phyloP scores from a whole-genome alignment of 2,113 vertebrate species.

The Semicossyphus pulcher region DNA sequence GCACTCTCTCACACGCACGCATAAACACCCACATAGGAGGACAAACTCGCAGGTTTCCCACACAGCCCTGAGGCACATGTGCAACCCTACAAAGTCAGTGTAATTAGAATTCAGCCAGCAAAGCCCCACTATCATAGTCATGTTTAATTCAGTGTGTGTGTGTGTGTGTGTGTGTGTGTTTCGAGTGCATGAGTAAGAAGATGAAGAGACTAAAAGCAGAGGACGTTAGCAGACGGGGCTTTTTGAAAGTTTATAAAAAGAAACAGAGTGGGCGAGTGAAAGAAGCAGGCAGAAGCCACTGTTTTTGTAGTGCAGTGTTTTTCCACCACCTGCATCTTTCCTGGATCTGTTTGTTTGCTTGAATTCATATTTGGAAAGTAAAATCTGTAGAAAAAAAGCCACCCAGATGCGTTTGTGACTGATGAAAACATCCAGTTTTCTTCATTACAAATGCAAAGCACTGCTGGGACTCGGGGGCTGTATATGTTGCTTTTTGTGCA shows the following conservation, averaged over 20 bases:
- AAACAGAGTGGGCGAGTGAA: constrained; percentile 21
- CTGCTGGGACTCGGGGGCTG: background rate
- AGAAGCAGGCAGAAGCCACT: constrained; percentile 25
- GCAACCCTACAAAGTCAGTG: constrained; percentile 64
- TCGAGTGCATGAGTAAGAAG: constrained; percentile 39
- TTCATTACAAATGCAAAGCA: constrained; percentile 16
- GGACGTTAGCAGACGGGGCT: constrained; percentile 13
- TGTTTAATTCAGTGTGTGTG: constrained; percentile 83
- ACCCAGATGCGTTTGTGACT: background rate
- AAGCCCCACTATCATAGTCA: constrained; percentile 77
- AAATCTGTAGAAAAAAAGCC: background rate
- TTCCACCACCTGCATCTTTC: background rate
- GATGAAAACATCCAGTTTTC: background rate
- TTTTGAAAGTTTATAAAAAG: constrained; percentile 60
- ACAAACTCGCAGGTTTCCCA: constrained; percentile 2
- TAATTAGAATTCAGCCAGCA: constrained; percentile 84
- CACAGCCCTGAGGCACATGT: constrained; percentile 45
- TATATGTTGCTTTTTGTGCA: background rate
- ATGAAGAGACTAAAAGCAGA: constrained; percentile 43
- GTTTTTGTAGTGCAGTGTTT: background rate
- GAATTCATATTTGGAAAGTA: background rate
- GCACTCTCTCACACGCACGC: background rate
- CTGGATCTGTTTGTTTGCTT: background rate
- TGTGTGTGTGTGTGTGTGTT: constrained; percentile 51
- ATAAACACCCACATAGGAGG: background rate